phyloP scores from a whole-genome alignment of 1,140 invertebrate genomes.

The Drusus annulatus region DNA sequence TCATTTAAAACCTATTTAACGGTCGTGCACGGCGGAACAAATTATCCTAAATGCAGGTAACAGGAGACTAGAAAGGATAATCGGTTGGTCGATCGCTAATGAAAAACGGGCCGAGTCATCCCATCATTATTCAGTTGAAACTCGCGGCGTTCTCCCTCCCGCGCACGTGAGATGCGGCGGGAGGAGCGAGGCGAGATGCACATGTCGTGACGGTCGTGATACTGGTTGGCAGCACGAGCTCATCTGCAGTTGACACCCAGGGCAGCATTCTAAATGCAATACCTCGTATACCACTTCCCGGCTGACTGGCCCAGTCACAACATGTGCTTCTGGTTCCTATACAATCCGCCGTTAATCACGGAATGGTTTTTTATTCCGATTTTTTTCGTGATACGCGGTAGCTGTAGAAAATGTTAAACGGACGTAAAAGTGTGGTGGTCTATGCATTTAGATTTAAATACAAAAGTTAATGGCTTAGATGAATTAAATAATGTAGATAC shows the following conservation, averaged over 20 bases:
- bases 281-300: slow-evolving; percentile 2
- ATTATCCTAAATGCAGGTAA: slow-evolving; percentile 38
- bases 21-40: slow-evolving; percentile 31
- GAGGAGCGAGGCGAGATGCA: slow-evolving; percentile 1
- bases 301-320: slow-evolving; percentile 39
- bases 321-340: not conserved
- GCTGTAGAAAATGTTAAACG: no score
- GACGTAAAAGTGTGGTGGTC: no score
- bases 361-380: no score
- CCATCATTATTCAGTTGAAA: slow-evolving; percentile 34
- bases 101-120: slow-evolving; percentile 48
- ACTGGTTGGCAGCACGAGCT: slow-evolving; percentile 38
- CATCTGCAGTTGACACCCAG: slow-evolving; percentile 48
- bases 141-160: not conserved
- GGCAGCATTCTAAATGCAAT: slow-evolving; percentile 45
- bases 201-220: slow-evolving; percentile 41
- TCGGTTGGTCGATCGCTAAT: slow-evolving; percentile 47
- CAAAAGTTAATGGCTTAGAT: no score
- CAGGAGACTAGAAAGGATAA: slow-evolving; percentile 51
- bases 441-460: no score
- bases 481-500: no score
- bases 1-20: slow-evolving; percentile 26
- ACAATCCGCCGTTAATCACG: no score
- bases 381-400: no score
- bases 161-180: not conserved